Evolutionary conservation across 2,888 invertebrate species (phyloP).

Genomic region (Chloromyia formosa): DNA sequence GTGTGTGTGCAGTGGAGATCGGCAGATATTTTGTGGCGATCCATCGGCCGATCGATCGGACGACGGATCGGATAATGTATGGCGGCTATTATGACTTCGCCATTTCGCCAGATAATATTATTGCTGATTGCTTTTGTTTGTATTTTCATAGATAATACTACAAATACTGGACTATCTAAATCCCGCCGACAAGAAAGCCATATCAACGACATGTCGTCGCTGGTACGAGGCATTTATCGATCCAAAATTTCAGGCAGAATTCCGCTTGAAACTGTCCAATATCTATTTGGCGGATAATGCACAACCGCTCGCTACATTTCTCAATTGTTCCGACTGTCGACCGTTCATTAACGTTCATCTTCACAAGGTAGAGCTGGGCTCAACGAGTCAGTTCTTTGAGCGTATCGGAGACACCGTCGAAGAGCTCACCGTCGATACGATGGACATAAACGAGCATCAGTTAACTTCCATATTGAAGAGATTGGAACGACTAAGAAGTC

Average conservation of each 20-base stretch:
- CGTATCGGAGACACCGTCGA: constrained; percentile 68
- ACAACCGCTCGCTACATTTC: constrained; percentile 56
- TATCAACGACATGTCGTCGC: constrained; percentile 71
- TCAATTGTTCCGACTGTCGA: constrained; percentile 58
- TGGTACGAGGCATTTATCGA: constrained; percentile 77
- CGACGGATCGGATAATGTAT: too few species aligned
- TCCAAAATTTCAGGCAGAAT: constrained; percentile 62
- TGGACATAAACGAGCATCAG: constrained; percentile 72
- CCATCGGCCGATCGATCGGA: too few species aligned
- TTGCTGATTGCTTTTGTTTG: constrained; percentile 10
- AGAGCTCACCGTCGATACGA: constrained; percentile 68
- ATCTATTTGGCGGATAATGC: constrained; percentile 58
- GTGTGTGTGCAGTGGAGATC: too few species aligned
- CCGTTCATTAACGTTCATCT: constrained; percentile 58
- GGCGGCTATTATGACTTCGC: neutral
- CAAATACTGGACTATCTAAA: constrained; percentile 72
- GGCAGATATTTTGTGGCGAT: too few species aligned
- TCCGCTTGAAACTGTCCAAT: constrained; percentile 59
- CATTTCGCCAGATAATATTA: neutral
- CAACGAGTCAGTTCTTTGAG: constrained; percentile 67
- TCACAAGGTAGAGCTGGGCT: constrained; percentile 59
- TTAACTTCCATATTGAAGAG: constrained; percentile 69
- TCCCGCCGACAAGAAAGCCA: constrained; percentile 72
- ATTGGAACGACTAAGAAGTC: constrained; percentile 67
- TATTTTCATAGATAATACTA: constrained; percentile 68